Evolutionary conservation across 2,797 vertebrate species (phyloP).

Genomic region (Sarcophilus harrisii): DNA sequence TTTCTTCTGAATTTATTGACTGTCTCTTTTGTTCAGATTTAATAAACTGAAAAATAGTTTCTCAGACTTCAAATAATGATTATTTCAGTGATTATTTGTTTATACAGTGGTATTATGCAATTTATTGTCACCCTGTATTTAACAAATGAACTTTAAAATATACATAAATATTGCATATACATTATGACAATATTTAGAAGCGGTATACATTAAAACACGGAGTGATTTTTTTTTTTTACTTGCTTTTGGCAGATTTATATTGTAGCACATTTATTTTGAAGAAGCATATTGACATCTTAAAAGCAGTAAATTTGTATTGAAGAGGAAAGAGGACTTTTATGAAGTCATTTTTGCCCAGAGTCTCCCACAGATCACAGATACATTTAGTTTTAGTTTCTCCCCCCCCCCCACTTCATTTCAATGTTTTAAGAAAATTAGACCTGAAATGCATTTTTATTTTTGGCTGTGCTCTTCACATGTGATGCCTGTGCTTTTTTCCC

Average conservation of each 20-base stretch:
- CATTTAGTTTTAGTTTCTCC: too few relatives aligned
- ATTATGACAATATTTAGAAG: neutral
- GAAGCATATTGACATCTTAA: constrained; percentile 11
- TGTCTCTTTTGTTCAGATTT: constrained; percentile 10
- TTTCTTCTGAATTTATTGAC: constrained; percentile 30
- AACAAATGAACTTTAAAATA: constrained; percentile 22
- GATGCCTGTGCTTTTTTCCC: too few relatives aligned
- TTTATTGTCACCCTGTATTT: constrained; percentile 41
- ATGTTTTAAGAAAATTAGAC: neutral
- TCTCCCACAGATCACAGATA: neutral
- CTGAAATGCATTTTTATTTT: neutral
- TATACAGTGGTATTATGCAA: constrained; percentile 26
- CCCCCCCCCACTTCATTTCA: neutral
- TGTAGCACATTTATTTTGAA: neutral
- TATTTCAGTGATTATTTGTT: neutral
- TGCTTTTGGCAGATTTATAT: constrained; percentile 25
- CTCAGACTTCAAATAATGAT: neutral
- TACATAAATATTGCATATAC: neutral
- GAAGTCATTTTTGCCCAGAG: neutral
- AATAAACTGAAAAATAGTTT: neutral
- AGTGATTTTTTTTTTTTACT: constrained; percentile 10
- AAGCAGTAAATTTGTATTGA: constrained; percentile 17
- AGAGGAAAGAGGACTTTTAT: neutral
- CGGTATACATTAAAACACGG: neutral
- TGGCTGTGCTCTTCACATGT: neutral